Base-by-base conservation (phyloP, 2,888 invertebrate genomes). In the Reticulitermes lucifugus region DNA sequence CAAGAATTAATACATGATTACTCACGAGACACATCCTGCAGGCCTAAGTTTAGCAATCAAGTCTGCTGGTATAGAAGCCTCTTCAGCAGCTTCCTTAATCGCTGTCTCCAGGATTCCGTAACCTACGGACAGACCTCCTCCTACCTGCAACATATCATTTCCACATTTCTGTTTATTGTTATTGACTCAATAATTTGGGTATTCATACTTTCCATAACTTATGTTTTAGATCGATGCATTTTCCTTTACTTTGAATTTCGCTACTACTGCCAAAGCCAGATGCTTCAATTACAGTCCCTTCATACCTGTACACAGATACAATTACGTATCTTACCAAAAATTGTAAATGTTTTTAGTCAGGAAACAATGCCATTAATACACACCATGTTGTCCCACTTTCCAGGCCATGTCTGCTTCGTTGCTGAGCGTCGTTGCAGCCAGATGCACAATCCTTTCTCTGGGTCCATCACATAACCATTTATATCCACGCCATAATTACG, bases 331-430 rank as follows among this genome's bases (percentile, higher is more conserved):
- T 55, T 12, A 55, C 18, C 18, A 9, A 55, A 4, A 55, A 55
- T 18, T 18, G 18, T 55, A 55, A 14, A 55, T 55, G 14, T 55
- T 55, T 55, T 14, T 12, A 55, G 21, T 55, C 2, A 18, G 55
- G 55, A 18, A 55, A 14, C 51, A 55, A 4, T 55, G 55, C 70
- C 7, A 21, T 75, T 18, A 29, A 55, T 22, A 60, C 77, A 65
- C 25, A 84, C 98, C 95, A 98, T 97, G 90, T 98, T 98, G 91
- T 98, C 98, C 95, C 97, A 96, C 91, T 96, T 97, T 80, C 96
- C 97, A 86, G 98, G 98, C 96, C 98, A 98, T 71, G 98, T 98
- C 91, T 97, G 97, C 92, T 98, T 98, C 83, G 96, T 97, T 87
- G 95, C 94, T 88, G 98, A 96, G 89, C 98, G 93, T 90, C 96